Evolutionary conservation across 2,797 vertebrate genomes (phyloP), one percentile per base, ranked within the genome.

Genomic region (Garrulus glandarius): DNA sequence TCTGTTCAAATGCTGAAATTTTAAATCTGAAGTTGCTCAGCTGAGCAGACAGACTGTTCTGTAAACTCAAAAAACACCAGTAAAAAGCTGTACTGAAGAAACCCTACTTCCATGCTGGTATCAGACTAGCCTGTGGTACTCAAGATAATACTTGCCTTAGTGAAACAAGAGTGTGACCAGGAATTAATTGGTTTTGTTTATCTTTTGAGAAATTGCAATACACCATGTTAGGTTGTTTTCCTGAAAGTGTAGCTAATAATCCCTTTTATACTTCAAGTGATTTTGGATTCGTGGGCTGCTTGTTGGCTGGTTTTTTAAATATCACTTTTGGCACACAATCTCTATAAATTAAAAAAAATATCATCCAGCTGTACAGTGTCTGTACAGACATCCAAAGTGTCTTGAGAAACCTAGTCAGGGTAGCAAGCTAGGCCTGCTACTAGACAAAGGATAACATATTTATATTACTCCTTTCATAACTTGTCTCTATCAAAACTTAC

Each of bases 181-280:
- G 24, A 92, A 93, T 46, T 91, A 89, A 91, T 27, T 78, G 8
- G 43, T 11, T 92, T 85, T 93, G 53, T 77, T 92, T 87, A 71
- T 93, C 76, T 85, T 89, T 56, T 55, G 36, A 84, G 71, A 86
- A 93, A 92, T 10, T 37, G 23, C 27, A 92, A 65, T 21, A 86
- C 2, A 87, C 6, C 6, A 15, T n/a, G n/a, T 52, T 55, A 77
- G 47, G 27, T 21, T 89, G 47, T 52, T 89, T 85, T 92, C 55
- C 50, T 65, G 26, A 14, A 92, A 75, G n/a, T 37, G 46, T 34
- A 71, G 39, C 49, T 77, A 65, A 87, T 83, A 87, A 89, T 61
- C 24, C 3, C 5, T 69, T 87, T 91, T 83, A 67, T 16, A 89
- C 34, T 88, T 93, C 32, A 47, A 86, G 55, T 72, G 29, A 43